These are phyloP conservation scores for Marmota monax DNA, from an alignment of 2,113 vertebrate genomes.

Conservation along the genomic window DNA sequence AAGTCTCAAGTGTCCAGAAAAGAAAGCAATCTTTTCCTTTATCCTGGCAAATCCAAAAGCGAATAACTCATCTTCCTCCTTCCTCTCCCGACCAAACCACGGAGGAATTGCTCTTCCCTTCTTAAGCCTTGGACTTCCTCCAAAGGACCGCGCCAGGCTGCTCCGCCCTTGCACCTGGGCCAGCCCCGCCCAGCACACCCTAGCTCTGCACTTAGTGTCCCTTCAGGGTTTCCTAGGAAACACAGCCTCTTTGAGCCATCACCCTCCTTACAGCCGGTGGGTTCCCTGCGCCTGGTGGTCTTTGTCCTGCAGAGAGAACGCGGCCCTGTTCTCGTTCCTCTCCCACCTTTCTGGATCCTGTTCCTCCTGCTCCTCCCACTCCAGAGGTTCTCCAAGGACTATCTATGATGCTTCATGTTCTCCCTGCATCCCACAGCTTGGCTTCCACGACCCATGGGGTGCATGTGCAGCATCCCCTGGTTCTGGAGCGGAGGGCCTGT, in stretches of 20 bases:
- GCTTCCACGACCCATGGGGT: neutral
- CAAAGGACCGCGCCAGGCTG: neutral
- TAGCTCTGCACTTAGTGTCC: neutral
- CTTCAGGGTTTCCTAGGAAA: neutral
- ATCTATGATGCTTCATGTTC: rapidly evolving
- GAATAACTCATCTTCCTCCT: neutral
- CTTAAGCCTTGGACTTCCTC: neutral
- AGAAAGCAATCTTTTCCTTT: neutral
- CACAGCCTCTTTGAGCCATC: neutral
- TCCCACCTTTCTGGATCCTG: rapidly evolving
- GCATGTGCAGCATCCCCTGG: neutral
- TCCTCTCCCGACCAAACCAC: neutral
- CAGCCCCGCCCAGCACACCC: no score
- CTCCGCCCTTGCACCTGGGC: rapidly evolving
- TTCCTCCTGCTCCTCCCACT: neutral
- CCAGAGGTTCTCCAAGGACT: neutral
- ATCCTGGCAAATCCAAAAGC: neutral
- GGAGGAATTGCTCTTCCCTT: no score
- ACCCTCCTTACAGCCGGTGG: no score
- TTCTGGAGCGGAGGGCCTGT: neutral
- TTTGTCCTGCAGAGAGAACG: neutral
- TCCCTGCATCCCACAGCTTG: no score
- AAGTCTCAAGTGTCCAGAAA: neutral
- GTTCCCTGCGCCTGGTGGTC: no score
- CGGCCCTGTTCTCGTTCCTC: rapidly evolving